Percentiles rank a stretch among this genome's conserved stretches.
Conservation (phyloP, 2,797 vertebrate genomes). For the Hirundo rustica region DNA sequence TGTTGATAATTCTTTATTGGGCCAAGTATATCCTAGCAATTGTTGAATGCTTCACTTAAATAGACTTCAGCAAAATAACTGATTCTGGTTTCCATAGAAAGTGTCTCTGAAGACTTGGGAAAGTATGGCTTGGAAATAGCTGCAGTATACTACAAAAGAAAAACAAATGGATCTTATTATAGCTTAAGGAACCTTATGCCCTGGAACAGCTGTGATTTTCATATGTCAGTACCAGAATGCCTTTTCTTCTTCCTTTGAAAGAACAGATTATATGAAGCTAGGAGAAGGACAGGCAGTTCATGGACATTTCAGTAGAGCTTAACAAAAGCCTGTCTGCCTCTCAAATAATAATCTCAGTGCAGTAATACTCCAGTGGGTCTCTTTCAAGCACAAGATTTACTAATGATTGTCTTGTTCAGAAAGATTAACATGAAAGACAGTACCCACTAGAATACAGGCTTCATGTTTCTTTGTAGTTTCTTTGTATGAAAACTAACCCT, state of each 20-base stretch:
- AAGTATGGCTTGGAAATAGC: not conserved
- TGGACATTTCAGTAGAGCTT: not conserved
- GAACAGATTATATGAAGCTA: not conserved
- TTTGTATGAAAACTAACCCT: not conserved
- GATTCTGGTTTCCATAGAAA: not conserved
- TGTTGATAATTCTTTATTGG: not conserved
- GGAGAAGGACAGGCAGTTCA: not conserved
- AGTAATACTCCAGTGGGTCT: not conserved
- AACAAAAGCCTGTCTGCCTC: not conserved
- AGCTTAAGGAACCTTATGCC: not conserved
- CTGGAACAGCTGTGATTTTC: conserved; percentile 27
- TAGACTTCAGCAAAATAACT: not conserved
- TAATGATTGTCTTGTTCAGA: not conserved
- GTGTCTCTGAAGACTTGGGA: not conserved
- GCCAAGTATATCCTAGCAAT: not conserved
- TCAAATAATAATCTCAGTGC: not conserved
- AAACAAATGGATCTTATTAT: conserved; percentile 1
- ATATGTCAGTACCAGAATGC: not conserved
- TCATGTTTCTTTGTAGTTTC: not conserved
- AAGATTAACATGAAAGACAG: not conserved
- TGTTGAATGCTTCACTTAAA: not conserved
- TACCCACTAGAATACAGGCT: not conserved
- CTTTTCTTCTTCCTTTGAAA: not conserved
- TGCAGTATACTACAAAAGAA: not conserved
- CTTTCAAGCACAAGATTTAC: not conserved